Base-by-base conservation (phyloP, 2,888 invertebrate genomes). In the Monoplex corrugatus region DNA sequence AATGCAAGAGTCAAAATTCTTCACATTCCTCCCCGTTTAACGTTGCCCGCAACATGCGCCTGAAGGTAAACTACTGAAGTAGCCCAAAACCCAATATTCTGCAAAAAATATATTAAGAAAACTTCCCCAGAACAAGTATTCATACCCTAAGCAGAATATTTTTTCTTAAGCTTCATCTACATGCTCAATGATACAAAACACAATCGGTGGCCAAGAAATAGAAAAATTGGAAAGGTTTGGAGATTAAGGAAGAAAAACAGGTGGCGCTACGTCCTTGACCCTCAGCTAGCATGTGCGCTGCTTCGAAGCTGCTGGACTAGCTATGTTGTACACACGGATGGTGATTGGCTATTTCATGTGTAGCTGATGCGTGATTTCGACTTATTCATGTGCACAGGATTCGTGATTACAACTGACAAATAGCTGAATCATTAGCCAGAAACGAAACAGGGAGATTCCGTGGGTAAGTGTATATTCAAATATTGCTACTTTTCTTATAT, bases 11-110 rank as follows among this genome's bases (percentile, higher is more conserved):
- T 86, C 91, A 89, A 93, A 94, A 94, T 94, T 93, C 94, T 92
- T 93, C 38, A 93, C 94, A 94, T 94, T 94, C 94, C 94, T 92
- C 90, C 91, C 92, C 92, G 93, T 94, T 94, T 93, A 92, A 92
- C 85, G 91, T 84, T 89, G 89, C 86, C 84, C 44, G 87, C 83
- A 82, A 89, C 80, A 83, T 83, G 75, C 86, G 75, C 50, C 89
- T 89, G 44, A 57, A 78, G 50, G 63, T 80, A 68, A 68, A 86
- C 63, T 72, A 45, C 83, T n/a, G 44, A 44, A 80, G 28, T 83
- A n/a, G n/a, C n/a, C n/a, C n/a, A n/a, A n/a, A 57, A 57, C 57
- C 57, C 10, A 57, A 80, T 43, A 80, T 43, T 32, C 50, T 32
- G n/a, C 32, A 83, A 80, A 19, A n/a, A 13, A 10, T 35, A 1